phyloP scores from a whole-genome alignment of 2,113 vertebrate species.

The Microcebus ravelobensis region DNA sequence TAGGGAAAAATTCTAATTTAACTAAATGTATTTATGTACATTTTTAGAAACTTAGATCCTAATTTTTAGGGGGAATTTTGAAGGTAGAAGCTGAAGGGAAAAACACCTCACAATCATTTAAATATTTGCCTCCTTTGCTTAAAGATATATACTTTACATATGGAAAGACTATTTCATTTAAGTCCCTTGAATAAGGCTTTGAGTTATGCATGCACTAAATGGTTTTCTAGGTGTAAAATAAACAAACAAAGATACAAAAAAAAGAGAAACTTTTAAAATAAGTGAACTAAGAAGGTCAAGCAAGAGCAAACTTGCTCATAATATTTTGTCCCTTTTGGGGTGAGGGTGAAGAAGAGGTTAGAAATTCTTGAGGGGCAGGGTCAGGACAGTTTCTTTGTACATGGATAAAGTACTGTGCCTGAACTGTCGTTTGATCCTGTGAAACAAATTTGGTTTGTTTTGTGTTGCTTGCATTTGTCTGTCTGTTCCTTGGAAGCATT shows the following conservation, averaged over 20 bases:
- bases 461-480: neutral
- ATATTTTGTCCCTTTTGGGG: neutral
- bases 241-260: neutral
- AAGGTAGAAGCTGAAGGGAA: neutral
- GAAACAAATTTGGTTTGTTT: neutral
- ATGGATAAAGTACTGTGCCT: neutral
- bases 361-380: neutral
- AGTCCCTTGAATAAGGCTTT: neutral
- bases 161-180: neutral
- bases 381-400: neutral
- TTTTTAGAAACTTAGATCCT: neutral
- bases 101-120: neutral
- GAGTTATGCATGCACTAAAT: neutral
- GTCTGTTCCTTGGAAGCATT: neutral
- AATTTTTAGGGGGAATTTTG: neutral
- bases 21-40: neutral
- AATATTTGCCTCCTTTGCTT: neutral
- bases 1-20: neutral
- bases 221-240: conserved; percentile 1
- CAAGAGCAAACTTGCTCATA: neutral
- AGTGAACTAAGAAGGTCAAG: neutral
- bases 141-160: neutral
- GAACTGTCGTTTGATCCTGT: neutral
- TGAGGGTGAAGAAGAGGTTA: neutral
- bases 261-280: neutral